Evolutionary conservation across 1,140 invertebrate species (phyloP), one percentile per base, ranked within the genome.

Genomic region (Dinoponera quadriceps): DNA sequence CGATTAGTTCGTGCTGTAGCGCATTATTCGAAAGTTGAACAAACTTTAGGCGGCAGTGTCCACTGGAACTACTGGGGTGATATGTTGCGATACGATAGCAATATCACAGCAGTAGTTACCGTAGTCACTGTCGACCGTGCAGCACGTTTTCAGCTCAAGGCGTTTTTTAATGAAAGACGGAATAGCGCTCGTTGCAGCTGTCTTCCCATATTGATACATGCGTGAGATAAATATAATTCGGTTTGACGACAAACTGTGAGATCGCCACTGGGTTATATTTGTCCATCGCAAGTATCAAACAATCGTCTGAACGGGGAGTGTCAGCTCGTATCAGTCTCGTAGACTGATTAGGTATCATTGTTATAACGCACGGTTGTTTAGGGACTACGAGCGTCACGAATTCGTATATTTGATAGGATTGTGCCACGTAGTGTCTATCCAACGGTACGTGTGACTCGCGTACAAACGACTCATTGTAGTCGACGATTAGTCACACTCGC

Each of bases 201-300:
- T 38, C 27, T 14, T 51, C 27, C 5, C 51, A n/a, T 0, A 66
- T 44, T 44, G 51, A 49, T 92, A 89, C 81, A 83, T 44, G 82
- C 77, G 91, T 94, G 93, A 89, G 95, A 94, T 94, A 91, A 92
- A 95, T 95, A 80, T 93, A 87, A 93, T 92, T 91, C 94, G 93
- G 95, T 92, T 69, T 93, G 94, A 91, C 95, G 94, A 80, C 81
- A 82, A 74, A n/a, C 77, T 38, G 82, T 72, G 75, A 38, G 88
- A 88, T 88, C 94, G 95, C 95, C 95, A 95, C 95, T 95, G 95
- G 95, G 95, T 95, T 93, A 94, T 94, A 94, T 95, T 95, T 95
- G 94, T 95, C 95, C 93, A 92, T 94, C 94, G 80, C 74, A 91
- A 91, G 88, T 93, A 90, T 84, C 90, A 86, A 93, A 81, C 54